Conservation (phyloP, 2,888 invertebrate species). For the Heliconius sara region DNA sequence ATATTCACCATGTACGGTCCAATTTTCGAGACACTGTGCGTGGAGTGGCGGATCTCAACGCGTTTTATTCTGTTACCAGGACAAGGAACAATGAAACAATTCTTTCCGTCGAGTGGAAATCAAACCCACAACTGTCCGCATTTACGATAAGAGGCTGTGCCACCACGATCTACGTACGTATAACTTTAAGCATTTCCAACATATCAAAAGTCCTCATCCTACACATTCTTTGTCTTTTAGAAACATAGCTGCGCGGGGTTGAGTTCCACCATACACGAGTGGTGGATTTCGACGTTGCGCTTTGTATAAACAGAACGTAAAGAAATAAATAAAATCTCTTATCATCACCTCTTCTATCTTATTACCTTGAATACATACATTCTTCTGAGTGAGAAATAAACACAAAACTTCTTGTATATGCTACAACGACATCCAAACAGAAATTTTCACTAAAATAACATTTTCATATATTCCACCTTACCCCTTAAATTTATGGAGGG, state of each 20-base stretch:
- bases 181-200: background rate
- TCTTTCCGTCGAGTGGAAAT: background rate
- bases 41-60: background rate
- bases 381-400: background rate
- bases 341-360: background rate
- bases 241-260: background rate
- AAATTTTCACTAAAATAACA: background rate
- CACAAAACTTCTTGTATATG: background rate
- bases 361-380: background rate
- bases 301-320: background rate
- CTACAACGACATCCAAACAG: background rate
- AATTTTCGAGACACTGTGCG: background rate
- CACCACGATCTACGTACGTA: background rate
- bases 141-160: background rate
- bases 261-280: background rate
- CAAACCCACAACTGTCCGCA: no score
- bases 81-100: background rate
- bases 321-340: no score
- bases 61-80: background rate
- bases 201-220: background rate
- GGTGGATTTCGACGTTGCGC: background rate
- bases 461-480: background rate
- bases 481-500: conserved; percentile 4
- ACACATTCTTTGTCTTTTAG: background rate
- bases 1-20: background rate